A percentile compares a stretch with the other conserved stretches of the same genome.
Evolutionary conservation across 1,140 invertebrate genomes (phyloP).

Genomic region (Trichogramma pretiosum): DNA sequence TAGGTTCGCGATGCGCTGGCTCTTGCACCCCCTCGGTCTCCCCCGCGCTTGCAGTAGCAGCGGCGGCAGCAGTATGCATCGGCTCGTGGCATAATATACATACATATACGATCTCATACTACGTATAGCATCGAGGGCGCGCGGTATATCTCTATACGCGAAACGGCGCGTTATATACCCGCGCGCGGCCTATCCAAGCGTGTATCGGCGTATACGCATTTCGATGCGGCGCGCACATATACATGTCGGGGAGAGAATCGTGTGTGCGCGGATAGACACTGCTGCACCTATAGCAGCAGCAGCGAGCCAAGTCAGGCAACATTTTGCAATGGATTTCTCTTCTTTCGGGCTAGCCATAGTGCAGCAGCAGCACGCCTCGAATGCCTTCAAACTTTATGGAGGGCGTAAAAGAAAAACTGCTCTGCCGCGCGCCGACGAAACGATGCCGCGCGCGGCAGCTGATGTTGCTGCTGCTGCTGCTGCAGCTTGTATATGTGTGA

Average conservation of each 20-base stretch:
- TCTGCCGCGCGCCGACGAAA: too few relatives aligned
- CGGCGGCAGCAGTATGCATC: too few relatives aligned
- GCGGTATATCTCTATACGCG: not conserved
- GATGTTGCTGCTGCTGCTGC: too few relatives aligned
- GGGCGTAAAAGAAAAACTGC: not conserved
- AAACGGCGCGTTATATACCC: not conserved
- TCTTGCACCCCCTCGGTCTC: not conserved
- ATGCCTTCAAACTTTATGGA: not conserved
- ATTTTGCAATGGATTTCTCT: not conserved
- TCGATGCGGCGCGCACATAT: not conserved
- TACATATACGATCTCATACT: too few relatives aligned
- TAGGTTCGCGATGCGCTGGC: not conserved
- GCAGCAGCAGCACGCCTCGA: not conserved
- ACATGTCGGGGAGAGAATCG: constrained; percentile 5
- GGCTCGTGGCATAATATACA: too few relatives aligned
- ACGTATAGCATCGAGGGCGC: too few relatives aligned
- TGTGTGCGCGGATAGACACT: not conserved
- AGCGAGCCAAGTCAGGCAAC: too few relatives aligned
- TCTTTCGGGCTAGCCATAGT: too few relatives aligned
- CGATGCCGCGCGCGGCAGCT: too few relatives aligned
- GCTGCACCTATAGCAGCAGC: too few relatives aligned
- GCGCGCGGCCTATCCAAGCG: not conserved
- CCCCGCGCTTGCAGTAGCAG: too few relatives aligned
- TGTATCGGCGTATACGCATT: not conserved
- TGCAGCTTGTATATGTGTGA: too few relatives aligned